Percentiles rank a stretch among this genome's conserved stretches.
Evolutionary conservation across 35 echinoderm and acorn worm species (phyloP).

Genomic region (Strongylocentrotus purpuratus): DNA sequence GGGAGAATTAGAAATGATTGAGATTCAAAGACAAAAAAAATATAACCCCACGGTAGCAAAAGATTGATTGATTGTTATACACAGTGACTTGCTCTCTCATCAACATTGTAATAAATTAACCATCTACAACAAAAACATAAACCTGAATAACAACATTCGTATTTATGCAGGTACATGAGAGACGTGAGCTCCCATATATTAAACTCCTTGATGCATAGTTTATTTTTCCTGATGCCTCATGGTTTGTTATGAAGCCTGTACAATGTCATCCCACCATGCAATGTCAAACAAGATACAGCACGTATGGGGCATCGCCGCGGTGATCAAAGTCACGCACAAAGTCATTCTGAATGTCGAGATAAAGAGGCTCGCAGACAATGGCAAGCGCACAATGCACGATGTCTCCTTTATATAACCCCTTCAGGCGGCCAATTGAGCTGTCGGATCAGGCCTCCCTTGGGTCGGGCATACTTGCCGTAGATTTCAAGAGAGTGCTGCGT

Average conservation of each 20-base stretch:
- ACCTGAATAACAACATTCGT: not conserved
- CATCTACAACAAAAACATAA: not conserved
- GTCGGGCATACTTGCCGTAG: conserved; percentile 89
- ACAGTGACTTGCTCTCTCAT: not conserved
- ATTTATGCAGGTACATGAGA: not conserved
- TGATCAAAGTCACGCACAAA: not conserved
- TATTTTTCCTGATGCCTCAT: not conserved
- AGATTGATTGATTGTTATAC: not conserved
- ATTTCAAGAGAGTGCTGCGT: conserved; percentile 70
- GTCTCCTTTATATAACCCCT: conserved; percentile 58
- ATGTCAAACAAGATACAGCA: not conserved
- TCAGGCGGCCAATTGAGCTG: conserved; percentile 95
- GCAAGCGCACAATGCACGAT: not conserved
- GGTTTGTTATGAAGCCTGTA: not conserved
- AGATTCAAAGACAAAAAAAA: not conserved
- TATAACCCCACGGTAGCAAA: not conserved
- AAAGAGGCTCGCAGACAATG: not conserved
- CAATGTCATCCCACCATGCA: not conserved
- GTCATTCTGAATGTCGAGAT: not conserved
- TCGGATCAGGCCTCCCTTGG: conserved; percentile 89
- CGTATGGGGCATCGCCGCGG: not conserved
- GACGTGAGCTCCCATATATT: not conserved
- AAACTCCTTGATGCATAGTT: not conserved
- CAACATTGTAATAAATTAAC: not conserved
- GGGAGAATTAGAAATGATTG: not conserved